Evolutionary conservation across 2,888 invertebrate species (phyloP).

Genomic region (Copidosoma aretas): DNA sequence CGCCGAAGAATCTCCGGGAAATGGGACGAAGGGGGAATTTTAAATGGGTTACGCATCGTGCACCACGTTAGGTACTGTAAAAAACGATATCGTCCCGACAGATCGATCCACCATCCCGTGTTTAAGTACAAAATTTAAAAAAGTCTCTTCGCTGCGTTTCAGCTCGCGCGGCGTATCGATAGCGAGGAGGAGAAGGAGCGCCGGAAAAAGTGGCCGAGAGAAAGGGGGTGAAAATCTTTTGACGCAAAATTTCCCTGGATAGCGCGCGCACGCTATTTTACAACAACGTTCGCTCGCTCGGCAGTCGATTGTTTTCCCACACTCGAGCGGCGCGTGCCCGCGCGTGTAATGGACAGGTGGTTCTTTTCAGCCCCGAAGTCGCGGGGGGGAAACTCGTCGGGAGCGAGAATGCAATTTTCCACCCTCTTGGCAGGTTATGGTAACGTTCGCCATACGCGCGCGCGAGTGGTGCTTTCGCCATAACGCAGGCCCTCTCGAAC

Average conservation of each 20-base stretch:
- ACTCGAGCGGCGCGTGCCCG: conserved; percentile 10
- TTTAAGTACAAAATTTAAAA: conserved; percentile 39
- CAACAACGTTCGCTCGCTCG: conserved; percentile 23
- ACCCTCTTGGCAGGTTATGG: not conserved
- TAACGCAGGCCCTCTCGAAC: conserved; percentile 4
- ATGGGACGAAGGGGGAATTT: too few species aligned
- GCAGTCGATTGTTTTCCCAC: conserved; percentile 20
- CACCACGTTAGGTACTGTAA: not conserved
- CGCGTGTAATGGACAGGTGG: conserved; percentile 29
- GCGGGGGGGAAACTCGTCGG: not conserved
- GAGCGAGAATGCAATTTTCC: conserved; percentile 31
- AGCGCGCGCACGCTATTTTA: conserved; percentile 13
- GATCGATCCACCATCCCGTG: too few species aligned
- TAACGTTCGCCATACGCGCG: conserved; percentile 16
- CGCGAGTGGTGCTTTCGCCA: conserved; percentile 17
- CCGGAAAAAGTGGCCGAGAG: not conserved
- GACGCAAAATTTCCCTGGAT: conserved; percentile 3
- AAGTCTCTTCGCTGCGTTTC: not conserved
- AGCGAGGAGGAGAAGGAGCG: not conserved
- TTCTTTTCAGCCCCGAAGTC: conserved; percentile 15
- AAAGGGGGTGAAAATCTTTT: too few species aligned
- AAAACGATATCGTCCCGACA: not conserved
- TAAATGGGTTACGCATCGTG: too few species aligned
- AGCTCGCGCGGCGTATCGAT: not conserved
- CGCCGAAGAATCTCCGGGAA: too few species aligned